phyloP scores from a whole-genome alignment of 2,888 invertebrate genomes.

The Pyrrhopygopsis socrates region DNA sequence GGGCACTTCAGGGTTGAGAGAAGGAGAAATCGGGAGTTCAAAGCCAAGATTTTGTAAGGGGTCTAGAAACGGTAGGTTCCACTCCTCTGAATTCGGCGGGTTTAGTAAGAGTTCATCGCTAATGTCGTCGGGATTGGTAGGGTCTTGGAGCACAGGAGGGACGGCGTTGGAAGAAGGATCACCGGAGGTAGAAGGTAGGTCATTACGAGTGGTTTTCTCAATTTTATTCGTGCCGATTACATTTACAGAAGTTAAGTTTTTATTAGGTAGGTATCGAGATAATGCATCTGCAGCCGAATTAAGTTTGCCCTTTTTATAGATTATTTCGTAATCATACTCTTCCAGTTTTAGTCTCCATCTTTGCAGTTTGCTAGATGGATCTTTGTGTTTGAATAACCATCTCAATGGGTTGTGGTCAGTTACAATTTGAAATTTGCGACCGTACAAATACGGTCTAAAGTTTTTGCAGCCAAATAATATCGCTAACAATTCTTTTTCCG shows the following conservation, averaged over 20 bases:
- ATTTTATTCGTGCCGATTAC: neutral
- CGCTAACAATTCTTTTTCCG: conserved; percentile 63
- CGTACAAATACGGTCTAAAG: conserved; percentile 59
- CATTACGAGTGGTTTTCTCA: neutral
- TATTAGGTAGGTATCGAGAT: neutral
- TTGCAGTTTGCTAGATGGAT: conserved; percentile 59
- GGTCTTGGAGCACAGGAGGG: neutral
- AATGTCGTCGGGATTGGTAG: neutral
- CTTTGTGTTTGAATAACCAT: conserved; percentile 76
- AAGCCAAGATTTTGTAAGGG: neutral
- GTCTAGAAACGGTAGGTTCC: conserved; percentile 15
- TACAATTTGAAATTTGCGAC: conserved; percentile 64
- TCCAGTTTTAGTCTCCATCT: conserved; percentile 56
- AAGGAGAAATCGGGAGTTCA: conserved; percentile 12
- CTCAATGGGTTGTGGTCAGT: conserved; percentile 76
- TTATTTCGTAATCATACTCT: neutral
- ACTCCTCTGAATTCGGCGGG: neutral
- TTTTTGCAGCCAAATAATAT: conserved; percentile 47
- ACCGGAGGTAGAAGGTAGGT: neutral
- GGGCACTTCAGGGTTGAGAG: neutral
- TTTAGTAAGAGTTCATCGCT: neutral
- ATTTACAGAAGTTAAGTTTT: neutral
- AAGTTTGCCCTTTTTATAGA: neutral
- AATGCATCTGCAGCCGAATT: neutral
- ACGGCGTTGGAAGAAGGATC: neutral